Evolutionary conservation across 2,113 vertebrate species (phyloP), one percentile per base, ranked within the genome.

Genomic region (Canis aureus): DNA sequence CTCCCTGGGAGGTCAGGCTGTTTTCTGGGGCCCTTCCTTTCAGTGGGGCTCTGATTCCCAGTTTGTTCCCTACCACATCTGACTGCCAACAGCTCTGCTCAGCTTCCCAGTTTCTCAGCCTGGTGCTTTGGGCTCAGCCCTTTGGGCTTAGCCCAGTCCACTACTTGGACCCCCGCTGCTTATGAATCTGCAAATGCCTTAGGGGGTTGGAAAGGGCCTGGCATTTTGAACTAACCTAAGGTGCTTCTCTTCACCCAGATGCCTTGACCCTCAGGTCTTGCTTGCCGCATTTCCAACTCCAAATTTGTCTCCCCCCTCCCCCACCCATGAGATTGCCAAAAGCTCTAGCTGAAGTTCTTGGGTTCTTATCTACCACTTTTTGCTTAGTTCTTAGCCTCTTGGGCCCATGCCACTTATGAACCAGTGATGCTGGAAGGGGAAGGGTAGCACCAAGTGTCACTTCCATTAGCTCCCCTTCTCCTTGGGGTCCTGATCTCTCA

Each of bases 1-100:
- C 73, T 96, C 16, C 8, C 49, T 53, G 51, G 35, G 67, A 51
- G 16, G 19, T 57, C 38, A 35, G 73, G 49, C 35, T 85, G 29
- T 53, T 11, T 86, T 66, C 29, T 25, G 59, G 88, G n/a, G 20
- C 32, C 25, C 35, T 38, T 95, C 38, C 91, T 91, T 69, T 73
- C 11, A 60, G 55, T 29, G 38, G 73, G 60, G 16, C 82, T 83
- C 81, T 25, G 57, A 66, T 32, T 90, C 38, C 88, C 82, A 67
- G 43, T 69, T 88, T 43, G 15, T 62, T 79, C 67, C 49, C 64
- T 35, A 60, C 11, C 60, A 49, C 79, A 10, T 5, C 15, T 67
- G 8, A 57, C 57, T 87, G 66, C 59, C 59, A 13, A 27, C 17
- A 20, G 20, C 53, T 69, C 82, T 16, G 29, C 57, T 90, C 53